Conservation (phyloP, 2,888 invertebrate genomes). For the Lamproptera curius region DNA sequence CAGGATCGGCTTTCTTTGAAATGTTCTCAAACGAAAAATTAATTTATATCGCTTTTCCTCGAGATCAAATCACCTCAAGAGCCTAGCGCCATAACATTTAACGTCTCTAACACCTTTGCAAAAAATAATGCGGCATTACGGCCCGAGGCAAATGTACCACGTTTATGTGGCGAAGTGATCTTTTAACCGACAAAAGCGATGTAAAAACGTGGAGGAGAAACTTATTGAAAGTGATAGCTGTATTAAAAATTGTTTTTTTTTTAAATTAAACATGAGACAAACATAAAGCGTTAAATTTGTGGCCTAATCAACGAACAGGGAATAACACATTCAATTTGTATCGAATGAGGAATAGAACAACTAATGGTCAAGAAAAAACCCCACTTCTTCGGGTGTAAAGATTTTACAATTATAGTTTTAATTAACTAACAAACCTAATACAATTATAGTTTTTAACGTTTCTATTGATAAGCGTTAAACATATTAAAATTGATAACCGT, state of each 20-base stretch:
- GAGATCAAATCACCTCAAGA: conserved; percentile 52
- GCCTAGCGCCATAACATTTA: conserved; percentile 37
- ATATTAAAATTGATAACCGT: no score
- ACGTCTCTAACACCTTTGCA: conserved; percentile 52
- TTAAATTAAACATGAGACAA: neutral
- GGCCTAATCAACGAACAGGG: neutral
- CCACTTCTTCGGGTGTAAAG: no score
- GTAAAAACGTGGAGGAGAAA: neutral
- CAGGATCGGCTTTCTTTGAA: conserved; percentile 50
- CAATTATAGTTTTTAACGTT: no score
- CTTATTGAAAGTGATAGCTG: neutral
- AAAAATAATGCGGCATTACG: conserved; percentile 29
- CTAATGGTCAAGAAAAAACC: neutral
- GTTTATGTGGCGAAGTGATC: conserved; percentile 23
- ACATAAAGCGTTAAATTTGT: neutral
- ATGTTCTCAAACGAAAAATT: conserved; percentile 47
- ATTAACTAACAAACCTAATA: no score
- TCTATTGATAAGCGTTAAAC: no score
- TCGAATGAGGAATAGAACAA: neutral
- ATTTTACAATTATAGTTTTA: no score
- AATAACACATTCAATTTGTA: neutral
- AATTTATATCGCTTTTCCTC: conserved; percentile 45
- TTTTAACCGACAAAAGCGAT: neutral
- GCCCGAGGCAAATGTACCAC: conserved; percentile 25
- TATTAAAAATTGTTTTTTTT: neutral